A percentile compares a stretch with the other conserved stretches of the same genome.
Conservation (phyloP, 1,140 invertebrate genomes). For the Dendroctonus valens region DNA sequence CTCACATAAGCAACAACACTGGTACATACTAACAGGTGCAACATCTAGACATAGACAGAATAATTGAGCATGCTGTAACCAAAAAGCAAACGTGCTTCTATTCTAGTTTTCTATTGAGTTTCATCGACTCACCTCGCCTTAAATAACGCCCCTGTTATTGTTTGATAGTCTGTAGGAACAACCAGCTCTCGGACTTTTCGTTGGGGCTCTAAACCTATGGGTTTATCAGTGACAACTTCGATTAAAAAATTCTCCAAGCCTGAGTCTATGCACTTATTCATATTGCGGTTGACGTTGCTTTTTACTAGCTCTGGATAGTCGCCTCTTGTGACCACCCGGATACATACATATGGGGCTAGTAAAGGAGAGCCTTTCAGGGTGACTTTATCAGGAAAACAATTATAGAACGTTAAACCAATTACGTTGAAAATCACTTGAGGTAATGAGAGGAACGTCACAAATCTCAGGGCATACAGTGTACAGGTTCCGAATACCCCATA, state of each 20-base stretch:
- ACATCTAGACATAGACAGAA: no score
- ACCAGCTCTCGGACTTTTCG: constrained; percentile 77
- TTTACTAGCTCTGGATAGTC: constrained; percentile 91
- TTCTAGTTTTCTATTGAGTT: no score
- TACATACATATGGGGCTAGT: constrained; percentile 92
- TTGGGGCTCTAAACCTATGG: constrained; percentile 70
- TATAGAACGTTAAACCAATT: constrained; percentile 85
- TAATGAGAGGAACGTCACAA: constrained; percentile 82
- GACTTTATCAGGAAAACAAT: constrained; percentile 93
- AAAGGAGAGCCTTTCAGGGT: constrained; percentile 83
- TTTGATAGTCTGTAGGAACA: constrained; percentile 81
- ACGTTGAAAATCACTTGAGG: constrained; percentile 92
- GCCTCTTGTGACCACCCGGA: constrained; percentile 92
- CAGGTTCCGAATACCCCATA: constrained; percentile 75
- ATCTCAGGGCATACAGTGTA: constrained; percentile 75
- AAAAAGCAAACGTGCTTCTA: no score
- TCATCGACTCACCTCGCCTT: constrained; percentile 65
- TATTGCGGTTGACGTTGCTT: constrained; percentile 85
- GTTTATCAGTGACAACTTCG: constrained; percentile 95
- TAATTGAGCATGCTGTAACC: no score
- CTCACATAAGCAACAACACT: no score
- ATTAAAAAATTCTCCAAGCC: constrained; percentile 96
- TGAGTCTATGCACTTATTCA: constrained; percentile 84
- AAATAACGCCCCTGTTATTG: constrained; percentile 88
- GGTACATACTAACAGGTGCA: no score